These are phyloP conservation scores for Anser cygnoides DNA, from an alignment of 2,113 vertebrate genomes.

Conservation along the genomic window DNA sequence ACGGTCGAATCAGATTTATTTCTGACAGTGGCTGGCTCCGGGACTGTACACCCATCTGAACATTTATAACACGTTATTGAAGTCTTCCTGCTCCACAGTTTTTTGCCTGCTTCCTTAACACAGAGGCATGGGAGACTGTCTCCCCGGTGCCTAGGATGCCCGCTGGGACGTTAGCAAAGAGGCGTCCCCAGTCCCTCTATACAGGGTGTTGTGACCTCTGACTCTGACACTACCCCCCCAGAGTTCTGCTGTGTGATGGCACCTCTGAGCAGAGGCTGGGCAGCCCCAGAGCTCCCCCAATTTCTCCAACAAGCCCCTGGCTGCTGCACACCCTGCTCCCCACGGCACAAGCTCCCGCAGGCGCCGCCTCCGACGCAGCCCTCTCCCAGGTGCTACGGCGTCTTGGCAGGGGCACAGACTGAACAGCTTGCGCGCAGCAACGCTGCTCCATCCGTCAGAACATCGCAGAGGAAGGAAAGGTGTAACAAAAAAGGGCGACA, in stretches of 20 bases:
- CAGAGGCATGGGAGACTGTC: neutral
- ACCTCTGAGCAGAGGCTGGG: neutral
- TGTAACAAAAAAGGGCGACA: neutral
- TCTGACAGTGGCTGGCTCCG: neutral
- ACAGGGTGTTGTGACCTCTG: neutral
- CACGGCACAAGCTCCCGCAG: neutral
- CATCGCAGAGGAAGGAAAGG: neutral
- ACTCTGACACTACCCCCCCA: neutral
- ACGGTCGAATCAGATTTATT: conserved; percentile 11
- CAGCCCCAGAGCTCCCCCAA: neutral
- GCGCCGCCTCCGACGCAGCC: neutral
- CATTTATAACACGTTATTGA: neutral
- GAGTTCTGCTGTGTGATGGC: neutral
- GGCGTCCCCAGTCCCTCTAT: neutral
- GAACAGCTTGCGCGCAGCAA: neutral
- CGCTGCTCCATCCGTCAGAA: neutral
- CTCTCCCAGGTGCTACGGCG: neutral
- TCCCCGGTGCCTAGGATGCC: neutral
- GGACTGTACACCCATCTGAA: neutral
- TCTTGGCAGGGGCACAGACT: neutral
- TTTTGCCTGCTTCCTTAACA: neutral
- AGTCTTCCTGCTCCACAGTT: neutral
- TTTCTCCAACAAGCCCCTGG: neutral
- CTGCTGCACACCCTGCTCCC: neutral
- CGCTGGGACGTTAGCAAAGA: neutral